phyloP scores from a whole-genome alignment of 2,888 invertebrate species.

The Lasioglossum figueresi region DNA sequence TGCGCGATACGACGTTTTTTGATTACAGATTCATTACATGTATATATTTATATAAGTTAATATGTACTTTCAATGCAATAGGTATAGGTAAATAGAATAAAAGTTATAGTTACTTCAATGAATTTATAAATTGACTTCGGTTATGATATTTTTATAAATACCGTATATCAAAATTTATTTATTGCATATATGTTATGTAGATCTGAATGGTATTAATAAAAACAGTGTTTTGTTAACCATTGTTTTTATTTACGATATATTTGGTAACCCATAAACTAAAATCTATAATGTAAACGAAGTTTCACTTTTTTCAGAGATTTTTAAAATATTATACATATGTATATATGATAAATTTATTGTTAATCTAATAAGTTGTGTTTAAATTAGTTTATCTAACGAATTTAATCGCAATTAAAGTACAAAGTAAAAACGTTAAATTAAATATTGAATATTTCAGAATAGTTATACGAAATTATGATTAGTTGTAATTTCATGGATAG shows the following conservation, averaged over 20 bases:
- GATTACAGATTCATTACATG: background rate
- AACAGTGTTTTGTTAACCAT: background rate
- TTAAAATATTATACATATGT: background rate
- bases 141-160: background rate
- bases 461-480: background rate
- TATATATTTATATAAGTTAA: background rate
- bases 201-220: background rate
- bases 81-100: no score
- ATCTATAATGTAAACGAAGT: background rate
- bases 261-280: background rate
- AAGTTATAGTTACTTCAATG: background rate
- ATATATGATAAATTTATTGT: background rate
- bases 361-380: background rate
- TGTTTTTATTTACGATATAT: background rate
- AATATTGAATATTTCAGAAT: no score
- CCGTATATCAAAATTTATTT: background rate
- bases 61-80: background rate
- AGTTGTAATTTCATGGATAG: background rate
- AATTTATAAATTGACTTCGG: background rate
- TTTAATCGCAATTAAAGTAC: background rate
- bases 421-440: no score
- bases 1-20: slow-evolving; percentile 20
- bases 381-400: background rate
- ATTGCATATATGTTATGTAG: background rate
- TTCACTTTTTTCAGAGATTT: background rate